Base-by-base conservation (phyloP, 2,888 invertebrate genomes). In the Melieria crassipennis region DNA sequence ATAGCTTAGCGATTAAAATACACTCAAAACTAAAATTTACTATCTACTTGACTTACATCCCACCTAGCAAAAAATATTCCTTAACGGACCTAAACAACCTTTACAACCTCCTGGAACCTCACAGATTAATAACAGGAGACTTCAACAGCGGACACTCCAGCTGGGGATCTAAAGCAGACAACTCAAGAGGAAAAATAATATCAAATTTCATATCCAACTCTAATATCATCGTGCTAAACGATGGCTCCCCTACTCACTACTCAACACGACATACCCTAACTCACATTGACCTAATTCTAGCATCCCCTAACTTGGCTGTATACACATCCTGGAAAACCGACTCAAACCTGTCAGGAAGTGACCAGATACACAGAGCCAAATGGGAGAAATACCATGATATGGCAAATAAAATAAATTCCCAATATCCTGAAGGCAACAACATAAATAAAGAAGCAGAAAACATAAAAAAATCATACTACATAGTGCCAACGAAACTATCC, bases 181-280 rank as follows among this genome's bases (percentile, higher is more conserved):
- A 57, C 57, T 7, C 13, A 57, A 57, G 57, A 57, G 57, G 57
- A 7, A 13, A 4, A 57, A 11, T 13, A 7, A 11, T 57, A 7
- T 9, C n/a, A 9, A n/a, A 57, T 7, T 57, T 4, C 16, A 11
- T 57, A 13, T 30, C 4, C 30, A 11, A 57, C 3, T 57, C 57
- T 7, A 57, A 57, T 13, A 13, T 57, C n/a, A 13, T 57, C n/a
- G 13, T 57, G 7, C 30, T 7, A 57, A 57, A 57, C n/a, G 57
- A 57, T 30, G 57, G 57, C 30, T 57, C 57, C 0, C 57, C 57
- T 30, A 57, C 57, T 57, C 57, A 57, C 57, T 13, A 11, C 16
- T 57, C 9, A 45, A 62, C 62, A 56, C 62, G 10, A 7, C 46
- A 62, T 62, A 62, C 62, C 46, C 47, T 62, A 16, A 62, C 62